Evolutionary conservation across 2,113 vertebrate species (phyloP), one percentile per base, ranked within the genome.

Genomic region (Beaufortia kweichowensis): DNA sequence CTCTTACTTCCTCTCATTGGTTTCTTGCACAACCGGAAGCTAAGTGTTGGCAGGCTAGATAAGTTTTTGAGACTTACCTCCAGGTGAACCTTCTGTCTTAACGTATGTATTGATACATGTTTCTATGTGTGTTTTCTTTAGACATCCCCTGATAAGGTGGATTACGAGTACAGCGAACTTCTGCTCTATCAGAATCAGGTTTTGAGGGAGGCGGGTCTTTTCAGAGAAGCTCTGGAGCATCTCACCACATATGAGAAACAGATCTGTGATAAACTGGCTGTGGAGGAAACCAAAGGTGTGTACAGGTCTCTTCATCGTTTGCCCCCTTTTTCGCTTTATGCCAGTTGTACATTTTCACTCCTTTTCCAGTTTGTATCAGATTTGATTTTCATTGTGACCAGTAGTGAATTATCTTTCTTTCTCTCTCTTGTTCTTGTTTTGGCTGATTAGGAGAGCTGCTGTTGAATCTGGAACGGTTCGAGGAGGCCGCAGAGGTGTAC

Each of bases 151-250:
- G 96, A 98, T 90, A 98, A 98, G 91, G 95, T 98, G 87, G 96
- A 98, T 91, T 98, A 98, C 65, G 96, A 98, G 87, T 98, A 98
- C 90, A 98, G 96, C n/a, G 97, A 99, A 76, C 90, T 99, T 78
- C 92, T 99, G 84, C 92, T 98, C 19, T 98, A 98, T 90, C 97
- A 99, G 82, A 98, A 98, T 85, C 95, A 98, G 91, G 96, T 99
- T 63, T 93, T 99, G 31, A 93, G 96, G 64, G 97, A 99, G 88
- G 97, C 96, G 15, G 96, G 94, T 19, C 93, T 98, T 2, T 88
- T 94, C 85, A 97, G 94, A 89, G 97, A 99, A 90, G 96, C 97
- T 6, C 89, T 98, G 80, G 95, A 98, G 75, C 97, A 99, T 88
- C 95, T 99, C 78, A 93, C 90, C 86, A 98, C 92, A 79, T 97